Base-by-base conservation (phyloP, 2,113 vertebrate genomes). In the Myodes glareolus region DNA sequence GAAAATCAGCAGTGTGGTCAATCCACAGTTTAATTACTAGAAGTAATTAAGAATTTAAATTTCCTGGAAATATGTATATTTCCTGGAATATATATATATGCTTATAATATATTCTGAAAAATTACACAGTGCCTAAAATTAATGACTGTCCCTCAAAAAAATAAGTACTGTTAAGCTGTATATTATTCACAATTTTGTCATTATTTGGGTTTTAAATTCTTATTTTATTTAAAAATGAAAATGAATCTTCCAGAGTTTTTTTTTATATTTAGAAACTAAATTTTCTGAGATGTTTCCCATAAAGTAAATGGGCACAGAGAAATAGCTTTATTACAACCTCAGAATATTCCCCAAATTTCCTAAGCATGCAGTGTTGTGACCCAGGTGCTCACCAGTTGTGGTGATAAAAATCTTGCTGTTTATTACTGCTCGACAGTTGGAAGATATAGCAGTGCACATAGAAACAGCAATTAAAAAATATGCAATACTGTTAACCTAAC, bases 391-490 rank as follows among this genome's bases (percentile, higher is more conserved):
- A 98, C 96, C 88, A 96, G 81, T 97, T 91, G 85, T 95, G 70
- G 45, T 90, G 47, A 95, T 97, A 98, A 97, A 97, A 95, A 75
- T 77, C 85, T 95, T 92, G 52, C 92, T 97, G 86, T 95, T 96
- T 14, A 92, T 92, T 91, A 95, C 81, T 94, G 96, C 80, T 68
- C 80, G 47, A 68, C 95, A 80, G 12, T 95, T 61, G 96, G 50
- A 97, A 96, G 97, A 92, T 97, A 94, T 82, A 92, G 68, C 65
- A 92, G 47, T 39, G 27, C 36, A 94, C 93, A 95, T 94, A 97
- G 77, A 94, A 96, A 88, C 45, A 91, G 39, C 85, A 96, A 97
- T 97, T 97, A 82, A 97, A 97, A 97, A 96, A 94, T 96, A 97
- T 97, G 92, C 78, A 94, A 42, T 36, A 91, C 67, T n/a, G 10